A percentile compares a stretch with the other conserved stretches of the same genome.
These are phyloP conservation scores for Corapipo altera DNA, from an alignment of 2,113 vertebrate species.

Conservation along the genomic window DNA sequence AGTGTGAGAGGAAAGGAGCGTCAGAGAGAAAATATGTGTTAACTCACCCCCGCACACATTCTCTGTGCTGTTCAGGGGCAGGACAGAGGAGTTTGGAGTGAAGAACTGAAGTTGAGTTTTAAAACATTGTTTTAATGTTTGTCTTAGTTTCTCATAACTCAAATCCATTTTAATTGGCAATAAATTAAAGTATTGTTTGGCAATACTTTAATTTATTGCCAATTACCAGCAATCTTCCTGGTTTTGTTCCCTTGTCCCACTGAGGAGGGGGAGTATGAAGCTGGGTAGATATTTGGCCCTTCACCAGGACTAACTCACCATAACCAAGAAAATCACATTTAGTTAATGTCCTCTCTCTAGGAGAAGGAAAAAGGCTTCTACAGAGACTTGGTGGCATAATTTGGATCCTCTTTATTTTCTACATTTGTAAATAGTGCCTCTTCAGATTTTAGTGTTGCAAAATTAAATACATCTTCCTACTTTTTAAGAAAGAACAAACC, in stretches of 20 bases:
- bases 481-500: not conserved
- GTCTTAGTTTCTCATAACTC: not conserved
- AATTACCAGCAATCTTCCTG: not conserved
- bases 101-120: not conserved
- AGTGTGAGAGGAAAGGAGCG: not conserved
- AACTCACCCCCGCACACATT: accelerated
- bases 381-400: not conserved
- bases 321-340: not conserved
- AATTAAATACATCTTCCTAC: not conserved
- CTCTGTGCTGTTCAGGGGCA: not conserved
- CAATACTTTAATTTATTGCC: no score
- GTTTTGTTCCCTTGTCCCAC: not conserved
- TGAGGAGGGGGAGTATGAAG: not conserved
- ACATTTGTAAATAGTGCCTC: not conserved
- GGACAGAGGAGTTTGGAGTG: not conserved
- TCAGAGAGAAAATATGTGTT: not conserved
- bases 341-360: not conserved
- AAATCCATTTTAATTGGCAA: not conserved
- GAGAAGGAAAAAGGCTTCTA: not conserved
- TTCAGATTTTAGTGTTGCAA: not conserved
- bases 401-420: not conserved
- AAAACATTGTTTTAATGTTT: not conserved
- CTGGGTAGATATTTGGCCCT: not conserved
- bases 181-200: not conserved
- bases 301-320: not conserved